phyloP scores from a whole-genome alignment of 1,140 invertebrate genomes.

The Ips nitidus region DNA sequence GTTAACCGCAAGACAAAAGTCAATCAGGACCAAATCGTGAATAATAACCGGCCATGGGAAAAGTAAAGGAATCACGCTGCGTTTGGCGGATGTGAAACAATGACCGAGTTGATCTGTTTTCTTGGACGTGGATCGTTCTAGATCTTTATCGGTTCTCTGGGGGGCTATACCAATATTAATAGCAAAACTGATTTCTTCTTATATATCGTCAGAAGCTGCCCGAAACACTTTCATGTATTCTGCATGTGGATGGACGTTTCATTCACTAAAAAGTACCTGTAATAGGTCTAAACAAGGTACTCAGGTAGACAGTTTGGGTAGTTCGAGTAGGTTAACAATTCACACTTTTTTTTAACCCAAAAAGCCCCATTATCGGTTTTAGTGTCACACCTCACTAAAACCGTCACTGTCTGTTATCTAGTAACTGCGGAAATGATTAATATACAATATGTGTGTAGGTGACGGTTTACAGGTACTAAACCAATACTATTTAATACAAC shows the following conservation, averaged over 20 bases:
- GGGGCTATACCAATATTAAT: background rate
- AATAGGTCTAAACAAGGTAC: background rate
- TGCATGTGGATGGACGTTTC: too few species aligned
- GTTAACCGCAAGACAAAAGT: background rate
- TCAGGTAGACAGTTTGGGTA: background rate
- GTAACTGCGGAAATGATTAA: background rate
- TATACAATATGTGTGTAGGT: background rate
- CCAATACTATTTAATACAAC: too few species aligned
- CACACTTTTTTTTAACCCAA: background rate
- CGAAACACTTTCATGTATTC: background rate
- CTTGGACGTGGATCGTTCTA: constrained; percentile 5
- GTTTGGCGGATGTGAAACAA: constrained; percentile 15
- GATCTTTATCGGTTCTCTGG: background rate
- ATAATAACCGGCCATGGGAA: constrained; percentile 7
- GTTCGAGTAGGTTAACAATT: background rate
- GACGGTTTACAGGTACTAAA: too few species aligned
- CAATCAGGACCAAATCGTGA: constrained; percentile 10
- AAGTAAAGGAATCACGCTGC: constrained; percentile 14
- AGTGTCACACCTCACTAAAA: background rate
- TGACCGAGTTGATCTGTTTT: constrained; percentile 9
- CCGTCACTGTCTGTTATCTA: background rate
- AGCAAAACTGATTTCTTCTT: background rate
- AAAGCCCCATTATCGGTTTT: background rate
- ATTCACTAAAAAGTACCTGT: background rate
- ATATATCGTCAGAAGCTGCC: background rate